Conservation (phyloP, 2,888 invertebrate species). For the Chymomyza procnemis region DNA sequence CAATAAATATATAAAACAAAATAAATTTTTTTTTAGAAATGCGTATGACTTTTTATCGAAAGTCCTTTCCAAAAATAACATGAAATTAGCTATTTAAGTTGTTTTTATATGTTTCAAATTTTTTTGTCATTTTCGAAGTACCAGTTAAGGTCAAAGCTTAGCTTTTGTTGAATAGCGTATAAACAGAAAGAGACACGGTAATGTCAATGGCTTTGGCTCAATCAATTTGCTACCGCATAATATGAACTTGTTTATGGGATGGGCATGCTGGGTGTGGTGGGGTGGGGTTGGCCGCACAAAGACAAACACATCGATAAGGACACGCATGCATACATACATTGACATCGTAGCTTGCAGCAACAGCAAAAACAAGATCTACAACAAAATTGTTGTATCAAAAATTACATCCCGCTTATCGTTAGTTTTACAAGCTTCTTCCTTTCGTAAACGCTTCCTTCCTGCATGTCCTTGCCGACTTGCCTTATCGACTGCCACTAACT, state of each 20-base stretch:
- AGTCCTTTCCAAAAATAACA: too few relatives aligned
- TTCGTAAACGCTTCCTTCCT: slow-evolving; percentile 2
- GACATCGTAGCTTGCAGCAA: neutral
- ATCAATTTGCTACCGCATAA: slow-evolving; percentile 55
- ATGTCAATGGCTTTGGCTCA: slow-evolving; percentile 25
- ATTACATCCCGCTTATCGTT: slow-evolving; percentile 59
- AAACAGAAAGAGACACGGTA: neutral
- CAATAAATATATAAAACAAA: too few relatives aligned
- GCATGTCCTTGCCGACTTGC: neutral
- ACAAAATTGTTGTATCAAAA: slow-evolving; percentile 38
- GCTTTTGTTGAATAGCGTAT: neutral
- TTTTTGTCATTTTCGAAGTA: too few relatives aligned
- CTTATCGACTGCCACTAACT: neutral
- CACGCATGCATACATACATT: neutral
- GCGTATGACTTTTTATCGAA: too few relatives aligned
- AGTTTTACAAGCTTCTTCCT: slow-evolving; percentile 50
- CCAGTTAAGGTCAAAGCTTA: too few relatives aligned
- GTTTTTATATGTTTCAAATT: too few relatives aligned
- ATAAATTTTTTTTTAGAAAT: too few relatives aligned
- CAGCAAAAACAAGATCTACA: neutral
- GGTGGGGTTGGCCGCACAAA: neutral
- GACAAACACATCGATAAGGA: neutral
- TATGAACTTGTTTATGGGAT: slow-evolving; percentile 35
- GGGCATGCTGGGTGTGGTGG: too few relatives aligned
- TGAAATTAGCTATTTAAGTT: too few relatives aligned